Percentiles rank a stretch among this genome's conserved stretches.
Conservation (phyloP, 2,888 invertebrate genomes). For the Priocnemis perturbator region DNA sequence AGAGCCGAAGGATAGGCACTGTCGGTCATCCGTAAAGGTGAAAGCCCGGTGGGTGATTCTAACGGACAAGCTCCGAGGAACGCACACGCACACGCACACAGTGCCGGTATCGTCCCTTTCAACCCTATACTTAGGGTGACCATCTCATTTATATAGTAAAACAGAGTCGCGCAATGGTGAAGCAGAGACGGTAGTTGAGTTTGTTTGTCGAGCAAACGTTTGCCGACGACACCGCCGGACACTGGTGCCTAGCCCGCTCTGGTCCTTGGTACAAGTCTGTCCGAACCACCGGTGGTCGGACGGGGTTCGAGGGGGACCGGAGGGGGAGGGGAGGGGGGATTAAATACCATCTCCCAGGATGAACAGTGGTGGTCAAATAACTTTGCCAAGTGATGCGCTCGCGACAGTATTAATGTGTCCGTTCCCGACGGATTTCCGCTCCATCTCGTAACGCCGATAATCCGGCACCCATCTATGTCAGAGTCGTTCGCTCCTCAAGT, state of each 20-base stretch:
- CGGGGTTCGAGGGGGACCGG: constrained; percentile 27
- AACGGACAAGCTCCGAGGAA: constrained; percentile 29
- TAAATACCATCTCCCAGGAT: constrained; percentile 72
- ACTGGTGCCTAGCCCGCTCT: constrained; percentile 70
- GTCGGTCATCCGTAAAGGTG: constrained; percentile 52
- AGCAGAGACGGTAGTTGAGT: constrained; percentile 65
- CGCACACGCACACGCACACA: constrained; percentile 45
- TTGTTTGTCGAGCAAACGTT: constrained; percentile 75
- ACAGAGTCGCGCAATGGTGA: constrained; percentile 63
- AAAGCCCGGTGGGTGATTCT: constrained; percentile 45
- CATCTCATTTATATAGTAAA: constrained; percentile 70
- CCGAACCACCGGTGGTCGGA: constrained; percentile 63
- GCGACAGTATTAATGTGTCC: constrained; percentile 66
- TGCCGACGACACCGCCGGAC: constrained; percentile 75
- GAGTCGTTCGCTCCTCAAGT: constrained; percentile 14
- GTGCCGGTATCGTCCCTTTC: constrained; percentile 58
- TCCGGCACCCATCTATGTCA: constrained; percentile 18
- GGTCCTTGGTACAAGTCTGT: constrained; percentile 69
- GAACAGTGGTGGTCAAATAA: constrained; percentile 74
- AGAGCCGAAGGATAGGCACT: constrained; percentile 54
- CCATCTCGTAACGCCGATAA: constrained; percentile 58
- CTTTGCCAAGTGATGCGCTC: constrained; percentile 68
- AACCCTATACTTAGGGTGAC: constrained; percentile 64
- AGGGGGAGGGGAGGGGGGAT: constrained; percentile 53
- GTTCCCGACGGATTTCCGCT: constrained; percentile 53